Base-by-base conservation (phyloP, 2,888 invertebrate species). In the Congeria kusceri region DNA sequence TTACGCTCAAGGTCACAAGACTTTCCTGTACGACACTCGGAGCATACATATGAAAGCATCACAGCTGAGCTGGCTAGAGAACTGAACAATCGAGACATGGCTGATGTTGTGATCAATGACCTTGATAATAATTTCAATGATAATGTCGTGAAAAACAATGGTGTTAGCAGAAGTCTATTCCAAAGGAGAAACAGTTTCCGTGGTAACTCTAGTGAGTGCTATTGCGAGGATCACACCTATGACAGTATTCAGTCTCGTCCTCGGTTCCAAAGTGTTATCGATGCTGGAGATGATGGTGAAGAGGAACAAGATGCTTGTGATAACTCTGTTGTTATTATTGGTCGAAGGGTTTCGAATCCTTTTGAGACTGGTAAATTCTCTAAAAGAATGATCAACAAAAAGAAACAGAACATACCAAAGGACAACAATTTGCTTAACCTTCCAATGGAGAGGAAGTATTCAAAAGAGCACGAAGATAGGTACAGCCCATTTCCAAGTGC, bases 401-500 rank as follows among this genome's bases (percentile, higher is more conserved):
- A 64, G 20, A 71, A 71, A 44, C 57, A 39, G 25, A 56, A 56
- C 15, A 39, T 23, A 27, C 7, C 27, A 4, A 44, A 58, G 32
- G 56, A 59, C 18, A 44, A 11, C 0, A n/a, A 53, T 59, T 44
- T 46, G 13, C 49, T 13, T 3, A 25, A 72, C 25, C 44, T 47
- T 63, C 28, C n/a, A 18, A 57, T 20, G 20, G 32, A 56, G 27
- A 13, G 32, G 20, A 69, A 44, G 20, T 27, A 44, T 5, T 13
- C 25, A 7, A 70, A 49, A 20, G 71, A 79, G 18, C 59, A 64
- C 53, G 71, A 70, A 58, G 71, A 71, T 11, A 66, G 79, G 56
- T 79, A 79, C 64, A 79, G 79, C 64, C 79, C 79, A 18, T 79
- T 79, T 28, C 79, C 79, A 20, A 71, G 71, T 32, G 28, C 71